Percentiles rank a stretch among this genome's conserved stretches.
phyloP scores from a whole-genome alignment of 1,140 invertebrate species.

The Neodiprion fabricii region DNA sequence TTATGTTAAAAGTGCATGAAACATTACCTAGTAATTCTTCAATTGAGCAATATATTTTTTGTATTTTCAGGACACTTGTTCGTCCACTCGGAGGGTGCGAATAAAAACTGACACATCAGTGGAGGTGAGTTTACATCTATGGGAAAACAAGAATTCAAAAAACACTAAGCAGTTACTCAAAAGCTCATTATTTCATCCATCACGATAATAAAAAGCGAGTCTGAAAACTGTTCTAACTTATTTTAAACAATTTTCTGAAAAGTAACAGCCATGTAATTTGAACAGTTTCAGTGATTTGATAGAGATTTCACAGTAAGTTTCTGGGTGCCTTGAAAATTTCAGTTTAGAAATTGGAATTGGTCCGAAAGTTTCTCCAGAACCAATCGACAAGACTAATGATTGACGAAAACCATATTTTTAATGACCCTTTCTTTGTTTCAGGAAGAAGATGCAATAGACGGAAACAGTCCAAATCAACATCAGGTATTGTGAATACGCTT shows the following conservation, averaged over 20 bases:
- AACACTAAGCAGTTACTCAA: not conserved
- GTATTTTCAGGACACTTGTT: conserved; percentile 15
- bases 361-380: too few species aligned
- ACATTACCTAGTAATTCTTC: too few species aligned
- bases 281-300: too few species aligned
- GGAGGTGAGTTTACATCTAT: conserved; percentile 21
- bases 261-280: too few species aligned
- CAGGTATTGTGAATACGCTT: not conserved
- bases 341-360: too few species aligned
- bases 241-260: too few species aligned
- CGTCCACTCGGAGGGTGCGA: conserved; percentile 24
- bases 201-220: too few species aligned
- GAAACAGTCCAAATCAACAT: not conserved
- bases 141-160: not conserved
- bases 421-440: not conserved
- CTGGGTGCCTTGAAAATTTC: too few species aligned
- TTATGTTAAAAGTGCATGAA: too few species aligned
- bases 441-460: not conserved
- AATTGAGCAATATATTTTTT: not conserved
- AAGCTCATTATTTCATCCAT: too few species aligned
- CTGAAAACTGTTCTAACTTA: too few species aligned
- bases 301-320: too few species aligned
- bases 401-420: not conserved
- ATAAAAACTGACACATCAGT: conserved; percentile 21
- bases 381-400: not conserved